Evolutionary conservation across 2,797 vertebrate genomes (phyloP).

Genomic region (Eulemur mongoz): DNA sequence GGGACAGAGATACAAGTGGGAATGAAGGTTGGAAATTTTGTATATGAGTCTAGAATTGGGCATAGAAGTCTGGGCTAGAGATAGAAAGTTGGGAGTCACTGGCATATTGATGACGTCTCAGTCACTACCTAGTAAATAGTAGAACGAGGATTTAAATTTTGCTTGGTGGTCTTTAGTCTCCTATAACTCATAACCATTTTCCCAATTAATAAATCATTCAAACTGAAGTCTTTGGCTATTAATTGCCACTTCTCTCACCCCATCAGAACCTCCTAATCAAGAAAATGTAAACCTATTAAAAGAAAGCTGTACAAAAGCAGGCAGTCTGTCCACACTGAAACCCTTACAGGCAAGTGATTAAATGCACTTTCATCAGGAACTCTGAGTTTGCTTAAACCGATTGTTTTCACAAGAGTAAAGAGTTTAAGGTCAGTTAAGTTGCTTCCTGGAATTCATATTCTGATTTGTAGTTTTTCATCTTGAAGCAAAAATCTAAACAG

Average conservation of each 20-base stretch:
- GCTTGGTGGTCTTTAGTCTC: not conserved
- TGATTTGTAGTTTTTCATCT: slow-evolving; percentile 31
- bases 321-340: not conserved
- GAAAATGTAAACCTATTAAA: not conserved
- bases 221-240: not conserved
- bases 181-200: slow-evolving; percentile 7
- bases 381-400: not conserved
- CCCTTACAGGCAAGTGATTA: not conserved
- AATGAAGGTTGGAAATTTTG: not conserved
- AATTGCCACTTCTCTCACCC: not conserved
- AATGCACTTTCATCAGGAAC: not conserved
- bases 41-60: not conserved
- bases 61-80: not conserved
- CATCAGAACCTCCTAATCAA: not conserved
- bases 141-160: not conserved
- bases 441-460: not conserved
- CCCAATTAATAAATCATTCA: slow-evolving; percentile 9
- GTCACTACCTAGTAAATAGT: not conserved
- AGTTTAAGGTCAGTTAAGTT: not conserved
- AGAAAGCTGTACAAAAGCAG: not conserved
- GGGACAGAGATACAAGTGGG: not conserved
- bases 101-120: not conserved
- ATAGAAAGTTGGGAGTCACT: not conserved
- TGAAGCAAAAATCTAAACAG: slow-evolving; percentile 21
- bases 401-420: not conserved